These are phyloP conservation scores for Clusia tigrina DNA, from an alignment of 2,888 invertebrate genomes.

Conservation along the genomic window DNA sequence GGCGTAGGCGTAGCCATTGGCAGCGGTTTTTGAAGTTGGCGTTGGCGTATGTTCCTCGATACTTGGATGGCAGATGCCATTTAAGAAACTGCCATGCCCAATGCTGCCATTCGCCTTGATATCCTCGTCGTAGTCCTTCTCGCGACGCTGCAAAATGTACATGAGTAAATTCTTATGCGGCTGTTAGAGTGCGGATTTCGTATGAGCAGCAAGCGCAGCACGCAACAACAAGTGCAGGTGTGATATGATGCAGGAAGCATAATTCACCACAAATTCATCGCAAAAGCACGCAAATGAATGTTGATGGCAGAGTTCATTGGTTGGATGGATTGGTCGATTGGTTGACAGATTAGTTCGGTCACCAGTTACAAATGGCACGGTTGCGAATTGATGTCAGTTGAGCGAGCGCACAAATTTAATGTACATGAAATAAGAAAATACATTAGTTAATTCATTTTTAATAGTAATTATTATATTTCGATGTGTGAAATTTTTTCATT, in stretches of 20 bases:
- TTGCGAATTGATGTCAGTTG: too few relatives aligned
- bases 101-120: slow-evolving; percentile 20
- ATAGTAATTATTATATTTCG: too few relatives aligned
- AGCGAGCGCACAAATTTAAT: too few relatives aligned
- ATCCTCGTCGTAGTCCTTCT: slow-evolving; percentile 38
- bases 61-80: too few relatives aligned
- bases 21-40: slow-evolving; percentile 29
- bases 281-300: slow-evolving; percentile 6
- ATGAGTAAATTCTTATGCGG: slow-evolving; percentile 50
- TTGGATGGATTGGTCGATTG: slow-evolving; percentile 7
- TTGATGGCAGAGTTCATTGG: not conserved
- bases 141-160: slow-evolving; percentile 50
- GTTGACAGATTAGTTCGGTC: too few relatives aligned
- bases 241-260: not conserved
- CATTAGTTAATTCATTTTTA: too few relatives aligned
- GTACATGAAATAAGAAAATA: too few relatives aligned
- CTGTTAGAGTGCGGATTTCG: slow-evolving; percentile 27
- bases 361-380: too few relatives aligned
- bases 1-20: slow-evolving; percentile 43
- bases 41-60: too few relatives aligned
- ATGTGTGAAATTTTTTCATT: too few relatives aligned
- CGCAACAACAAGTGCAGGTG: not conserved
- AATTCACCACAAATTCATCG: not conserved
- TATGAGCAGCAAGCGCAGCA: not conserved
- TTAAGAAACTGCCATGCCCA: slow-evolving; percentile 20